Base-by-base conservation (phyloP, 2,888 invertebrate species). In the Zeuzera pyrina region DNA sequence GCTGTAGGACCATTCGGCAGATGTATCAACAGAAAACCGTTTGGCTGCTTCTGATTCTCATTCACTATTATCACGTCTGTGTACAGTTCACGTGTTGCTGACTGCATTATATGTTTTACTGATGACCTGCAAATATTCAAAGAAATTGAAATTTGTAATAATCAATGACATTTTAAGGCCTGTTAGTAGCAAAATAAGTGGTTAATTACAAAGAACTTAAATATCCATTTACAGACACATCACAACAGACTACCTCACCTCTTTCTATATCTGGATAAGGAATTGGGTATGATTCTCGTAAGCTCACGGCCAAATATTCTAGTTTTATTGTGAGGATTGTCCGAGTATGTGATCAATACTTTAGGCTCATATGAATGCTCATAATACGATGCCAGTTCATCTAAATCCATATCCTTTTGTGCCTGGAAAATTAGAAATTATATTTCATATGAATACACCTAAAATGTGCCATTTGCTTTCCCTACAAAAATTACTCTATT, bases 1-100 rank as follows among this genome's bases (percentile, higher is more conserved):
- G 97, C 96, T 0, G 99, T 98, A 0, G 99, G 99, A 0, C 99
- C 99, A 45, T 94, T 89, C 0, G 99, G 99, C 38, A 99, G 83
- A 77, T 99, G 98, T 39, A 96, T 91, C 2, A 99, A 84, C 11
- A 98, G 83, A 63, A 99, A 85, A 2, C 96, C 98, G 77, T 97
- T 95, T 0, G 98, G 98, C 59, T 92, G 89, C 49, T 93, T 92
- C 47, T 90, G 89, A 72, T 98, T 93, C 70, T 99, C 98, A 71
- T 98, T 98, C 2, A 99, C 84, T n/a, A 98, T 86, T 12, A 97
- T 78, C 11, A 98, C 87, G 67, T 98, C 97, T 0, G 97, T 95
- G 49, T 88, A 94, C 11, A 90, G 88, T 52, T 89, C 90, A 1
- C 89, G 87, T 24, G 87, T 88, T 0, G 96, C 94, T 49, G 94